Evolutionary conservation across 2,888 invertebrate genomes (phyloP).

Genomic region (Eumacrocentrus americanus): DNA sequence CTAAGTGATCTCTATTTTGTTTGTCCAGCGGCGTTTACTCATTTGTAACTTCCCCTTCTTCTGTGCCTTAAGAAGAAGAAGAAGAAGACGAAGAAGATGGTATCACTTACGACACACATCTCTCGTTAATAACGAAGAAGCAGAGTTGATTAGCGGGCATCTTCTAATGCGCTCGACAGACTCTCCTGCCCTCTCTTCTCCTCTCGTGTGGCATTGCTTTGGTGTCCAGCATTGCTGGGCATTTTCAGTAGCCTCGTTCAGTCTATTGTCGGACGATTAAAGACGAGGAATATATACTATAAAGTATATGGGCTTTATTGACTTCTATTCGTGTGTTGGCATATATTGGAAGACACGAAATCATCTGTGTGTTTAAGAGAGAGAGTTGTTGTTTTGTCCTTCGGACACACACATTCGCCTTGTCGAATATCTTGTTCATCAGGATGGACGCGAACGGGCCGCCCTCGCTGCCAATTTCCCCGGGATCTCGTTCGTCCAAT

Average conservation of each 20-base stretch:
- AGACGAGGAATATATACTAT: not conserved
- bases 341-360: not conserved
- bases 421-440: not conserved
- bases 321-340: too few species aligned
- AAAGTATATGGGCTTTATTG: too few species aligned
- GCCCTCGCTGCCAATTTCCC: slow-evolving; percentile 30
- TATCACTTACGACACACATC: not conserved
- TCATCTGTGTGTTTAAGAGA: not conserved
- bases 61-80: too few species aligned
- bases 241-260: slow-evolving; percentile 13
- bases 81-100: not conserved
- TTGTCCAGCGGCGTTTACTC: too few species aligned
- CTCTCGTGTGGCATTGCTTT: slow-evolving; percentile 2
- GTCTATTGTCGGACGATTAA: slow-evolving; percentile 24
- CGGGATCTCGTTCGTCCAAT: slow-evolving; percentile 32
- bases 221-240: not conserved
- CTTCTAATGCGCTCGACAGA: slow-evolving; percentile 34
- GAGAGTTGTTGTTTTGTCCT: not conserved
- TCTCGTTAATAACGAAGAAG: slow-evolving; percentile 33
- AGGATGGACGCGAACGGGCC: slow-evolving; percentile 19
- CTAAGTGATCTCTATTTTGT: too few species aligned
- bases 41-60: too few species aligned
- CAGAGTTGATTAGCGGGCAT: slow-evolving; percentile 36
- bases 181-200: slow-evolving; percentile 3
- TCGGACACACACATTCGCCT: not conserved